A percentile compares a stretch with the other conserved stretches of the same genome.
Conservation (phyloP, 2,113 vertebrate genomes). For the Hydropotes inermis region DNA sequence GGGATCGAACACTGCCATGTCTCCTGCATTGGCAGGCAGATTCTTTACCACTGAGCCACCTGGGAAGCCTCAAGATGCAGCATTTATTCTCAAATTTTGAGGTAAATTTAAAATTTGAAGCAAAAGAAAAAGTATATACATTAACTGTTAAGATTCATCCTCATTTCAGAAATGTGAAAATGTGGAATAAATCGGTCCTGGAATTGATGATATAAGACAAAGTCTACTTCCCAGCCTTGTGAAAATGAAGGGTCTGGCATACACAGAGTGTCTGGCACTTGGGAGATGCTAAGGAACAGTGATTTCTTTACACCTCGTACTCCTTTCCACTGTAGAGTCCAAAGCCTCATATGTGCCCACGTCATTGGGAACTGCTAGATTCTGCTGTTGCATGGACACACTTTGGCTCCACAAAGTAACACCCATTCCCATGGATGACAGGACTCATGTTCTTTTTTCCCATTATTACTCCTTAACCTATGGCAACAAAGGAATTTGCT, state of each 20-base stretch:
- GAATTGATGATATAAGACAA: not conserved
- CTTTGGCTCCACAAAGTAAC: not conserved
- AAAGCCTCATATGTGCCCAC: not conserved
- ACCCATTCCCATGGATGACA: not conserved
- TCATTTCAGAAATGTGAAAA: constrained; percentile 34
- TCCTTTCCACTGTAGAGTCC: not conserved
- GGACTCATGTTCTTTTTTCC: not conserved
- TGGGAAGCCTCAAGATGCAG: not conserved
- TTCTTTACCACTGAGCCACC: not conserved
- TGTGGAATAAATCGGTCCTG: not conserved
- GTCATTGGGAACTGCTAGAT: not conserved
- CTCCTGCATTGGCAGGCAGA: not conserved
- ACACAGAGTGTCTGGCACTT: not conserved
- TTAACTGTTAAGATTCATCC: not conserved
- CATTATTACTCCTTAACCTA: not conserved
- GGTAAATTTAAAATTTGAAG: not conserved
- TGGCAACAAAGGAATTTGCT: not conserved
- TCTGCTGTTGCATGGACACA: not conserved
- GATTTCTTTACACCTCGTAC: not conserved
- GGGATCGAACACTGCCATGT: not conserved
- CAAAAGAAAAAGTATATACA: not conserved
- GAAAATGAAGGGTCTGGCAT: not conserved
- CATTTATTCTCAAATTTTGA: not conserved
- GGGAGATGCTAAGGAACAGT: not conserved
- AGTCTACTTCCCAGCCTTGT: not conserved